Conservation (phyloP, 2,888 invertebrate species). For the Pegoplata infirma region DNA sequence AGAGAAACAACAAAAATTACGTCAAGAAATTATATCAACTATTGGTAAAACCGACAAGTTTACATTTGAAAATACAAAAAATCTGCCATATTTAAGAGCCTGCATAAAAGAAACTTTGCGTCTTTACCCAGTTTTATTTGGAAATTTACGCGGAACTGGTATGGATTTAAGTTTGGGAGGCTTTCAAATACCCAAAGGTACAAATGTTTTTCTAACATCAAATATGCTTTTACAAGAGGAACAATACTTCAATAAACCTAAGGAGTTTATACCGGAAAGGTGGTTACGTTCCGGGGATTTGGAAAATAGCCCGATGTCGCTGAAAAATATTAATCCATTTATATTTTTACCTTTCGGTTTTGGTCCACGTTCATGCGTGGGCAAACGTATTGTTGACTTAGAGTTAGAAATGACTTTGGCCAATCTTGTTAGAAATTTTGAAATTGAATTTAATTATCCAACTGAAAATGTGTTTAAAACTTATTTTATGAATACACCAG, state of each 20-base stretch:
- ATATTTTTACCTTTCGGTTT: conserved; percentile 72
- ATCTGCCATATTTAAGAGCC: conserved; percentile 83
- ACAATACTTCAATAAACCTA: conserved; percentile 82
- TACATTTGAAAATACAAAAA: conserved; percentile 77
- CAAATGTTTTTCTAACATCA: conserved; percentile 87
- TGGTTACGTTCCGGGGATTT: conserved; percentile 81
- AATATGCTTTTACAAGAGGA: conserved; percentile 81
- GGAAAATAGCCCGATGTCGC: conserved; percentile 77
- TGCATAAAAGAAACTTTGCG: conserved; percentile 87
- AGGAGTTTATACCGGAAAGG: conserved; percentile 85
- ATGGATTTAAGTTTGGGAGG: conserved; percentile 82
- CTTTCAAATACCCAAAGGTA: conserved; percentile 82
- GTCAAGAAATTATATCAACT: conserved; percentile 79
- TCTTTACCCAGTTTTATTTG: conserved; percentile 81
- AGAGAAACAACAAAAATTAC: conserved; percentile 82
- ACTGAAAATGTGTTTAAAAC: conserved; percentile 68
- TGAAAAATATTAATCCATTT: conserved; percentile 68
- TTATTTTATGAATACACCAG: conserved; percentile 71
- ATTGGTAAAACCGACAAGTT: conserved; percentile 75
- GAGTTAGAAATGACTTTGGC: conserved; percentile 81
- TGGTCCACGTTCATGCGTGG: conserved; percentile 81
- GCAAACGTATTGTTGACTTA: conserved; percentile 85
- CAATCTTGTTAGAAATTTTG: conserved; percentile 76
- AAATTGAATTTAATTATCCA: conserved; percentile 74
- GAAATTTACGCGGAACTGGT: conserved; percentile 80